A percentile compares a stretch with the other conserved stretches of the same genome.
phyloP scores from a whole-genome alignment of 2,113 vertebrate genomes.

The Myiagra hebetior region DNA sequence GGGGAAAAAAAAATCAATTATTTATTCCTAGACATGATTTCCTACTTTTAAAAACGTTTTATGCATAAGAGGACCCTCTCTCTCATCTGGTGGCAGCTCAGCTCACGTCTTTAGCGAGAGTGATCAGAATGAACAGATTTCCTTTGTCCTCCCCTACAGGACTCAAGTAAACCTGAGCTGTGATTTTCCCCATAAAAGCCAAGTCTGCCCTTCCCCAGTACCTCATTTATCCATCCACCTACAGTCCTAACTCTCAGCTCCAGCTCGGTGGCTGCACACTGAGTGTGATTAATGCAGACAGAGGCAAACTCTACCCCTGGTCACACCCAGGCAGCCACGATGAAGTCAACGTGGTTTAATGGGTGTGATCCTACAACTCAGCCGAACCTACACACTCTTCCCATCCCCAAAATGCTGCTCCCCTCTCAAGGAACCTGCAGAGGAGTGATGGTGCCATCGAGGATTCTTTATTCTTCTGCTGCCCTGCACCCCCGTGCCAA shows the following conservation, averaged over 20 bases:
- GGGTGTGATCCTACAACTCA: background rate
- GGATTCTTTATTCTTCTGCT: background rate
- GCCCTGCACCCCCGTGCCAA: background rate
- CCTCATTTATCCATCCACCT: background rate
- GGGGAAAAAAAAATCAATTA: background rate
- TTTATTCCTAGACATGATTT: background rate
- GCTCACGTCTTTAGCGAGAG: accelerated
- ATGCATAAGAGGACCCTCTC: background rate
- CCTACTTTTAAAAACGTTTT: background rate
- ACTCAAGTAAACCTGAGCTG: background rate
- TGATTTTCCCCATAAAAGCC: background rate
- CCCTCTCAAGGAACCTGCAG: background rate
- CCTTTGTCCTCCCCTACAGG: background rate
- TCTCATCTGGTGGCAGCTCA: background rate
- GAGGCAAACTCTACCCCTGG: background rate
- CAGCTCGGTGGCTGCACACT: background rate
- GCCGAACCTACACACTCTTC: background rate
- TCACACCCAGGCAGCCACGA: background rate
- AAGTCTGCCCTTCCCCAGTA: background rate
- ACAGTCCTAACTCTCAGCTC: background rate
- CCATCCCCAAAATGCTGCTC: background rate
- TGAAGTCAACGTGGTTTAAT: background rate
- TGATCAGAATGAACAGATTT: background rate
- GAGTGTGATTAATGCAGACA: background rate
- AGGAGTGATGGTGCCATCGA: accelerated